Evolutionary conservation across 2,797 vertebrate genomes (phyloP), one percentile per base, ranked within the genome.

Genomic region (Tragopan temminckii): DNA sequence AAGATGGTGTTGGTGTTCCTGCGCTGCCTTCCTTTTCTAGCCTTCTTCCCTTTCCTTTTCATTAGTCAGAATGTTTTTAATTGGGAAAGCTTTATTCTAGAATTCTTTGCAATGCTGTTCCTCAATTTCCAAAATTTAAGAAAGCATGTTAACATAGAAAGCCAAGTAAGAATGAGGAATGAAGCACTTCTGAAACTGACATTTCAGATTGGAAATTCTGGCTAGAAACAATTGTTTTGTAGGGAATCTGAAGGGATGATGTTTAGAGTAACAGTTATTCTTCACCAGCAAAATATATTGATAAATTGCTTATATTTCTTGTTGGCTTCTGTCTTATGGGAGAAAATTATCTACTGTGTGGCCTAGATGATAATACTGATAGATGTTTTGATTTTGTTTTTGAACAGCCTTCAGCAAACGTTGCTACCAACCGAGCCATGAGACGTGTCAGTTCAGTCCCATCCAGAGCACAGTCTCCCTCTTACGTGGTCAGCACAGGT

Each of bases 391-490:
- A 50, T 74, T 88, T 53, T 72, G 24, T 33, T 92, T 75, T 67
- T 8, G 61, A 91, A 83, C 98, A 99, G 99, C 97, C 98, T 45
- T 92, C 98, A 40, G 97, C 97, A 70, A 97, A 96, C 13, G 76
- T 96, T 8, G 95, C 98, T 81, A 96, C 98, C 61, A 98, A 96
- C 76, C 98, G 98, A 91, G 98, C 98, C 69, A 99, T 99, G 98
- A 97, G 99, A 66, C 98, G 99, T 84, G 99, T 99, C 84, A 98
- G 99, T 82, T 99, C 99, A 20, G 99, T 99, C 96, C 99, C 99
- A 58, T 99, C 99, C 93, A 98, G 99, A 97, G 98, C 99, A 14
- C 99, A 99, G 98, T 99, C 99, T 55, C 99, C 99, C 68, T 98
- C 99, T 80, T 99, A 99, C 80, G 10, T 93, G 92, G 97, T 97